phyloP scores from a whole-genome alignment of 2,888 invertebrate species.

The Ptychoptera albimana region DNA sequence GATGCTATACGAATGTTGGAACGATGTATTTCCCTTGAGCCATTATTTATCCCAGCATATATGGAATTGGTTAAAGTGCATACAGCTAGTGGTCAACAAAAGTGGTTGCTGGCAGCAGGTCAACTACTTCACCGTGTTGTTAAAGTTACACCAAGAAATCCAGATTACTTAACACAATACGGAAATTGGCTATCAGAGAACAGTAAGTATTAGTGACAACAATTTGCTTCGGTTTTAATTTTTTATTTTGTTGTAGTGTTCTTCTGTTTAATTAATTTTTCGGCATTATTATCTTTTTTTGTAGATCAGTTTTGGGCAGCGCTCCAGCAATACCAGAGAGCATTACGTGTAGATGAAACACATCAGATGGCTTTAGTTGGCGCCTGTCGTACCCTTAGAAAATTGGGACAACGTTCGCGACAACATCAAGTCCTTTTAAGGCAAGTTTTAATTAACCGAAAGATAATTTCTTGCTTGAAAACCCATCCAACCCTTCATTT shows the following conservation, averaged over 20 bases:
- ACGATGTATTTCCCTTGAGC: conserved; percentile 48
- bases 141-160: conserved; percentile 38
- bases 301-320: conserved; percentile 3
- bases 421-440: conserved; percentile 48
- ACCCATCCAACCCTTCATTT: no score
- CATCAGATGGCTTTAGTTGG: conserved; percentile 22
- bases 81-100: conserved; percentile 23
- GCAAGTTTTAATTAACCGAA: conserved; percentile 24
- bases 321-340: conserved; percentile 4
- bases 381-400: conserved; percentile 42
- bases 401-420: conserved; percentile 45
- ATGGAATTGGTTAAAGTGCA: conserved; percentile 45
- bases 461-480: no score
- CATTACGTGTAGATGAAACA: conserved; percentile 4
- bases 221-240: background rate
- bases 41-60: conserved; percentile 52
- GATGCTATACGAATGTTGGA: conserved; percentile 52
- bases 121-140: conserved; percentile 43
- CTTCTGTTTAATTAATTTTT: background rate
- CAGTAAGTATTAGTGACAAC: conserved; percentile 3
- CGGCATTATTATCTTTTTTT: background rate
- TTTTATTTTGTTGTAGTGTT: background rate
- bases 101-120: conserved; percentile 31
- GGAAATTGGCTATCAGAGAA: conserved; percentile 10
- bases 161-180: conserved; percentile 6